These are phyloP conservation scores for Synanthedon vespiformis DNA, from an alignment of 2,888 invertebrate species.

Conservation along the genomic window DNA sequence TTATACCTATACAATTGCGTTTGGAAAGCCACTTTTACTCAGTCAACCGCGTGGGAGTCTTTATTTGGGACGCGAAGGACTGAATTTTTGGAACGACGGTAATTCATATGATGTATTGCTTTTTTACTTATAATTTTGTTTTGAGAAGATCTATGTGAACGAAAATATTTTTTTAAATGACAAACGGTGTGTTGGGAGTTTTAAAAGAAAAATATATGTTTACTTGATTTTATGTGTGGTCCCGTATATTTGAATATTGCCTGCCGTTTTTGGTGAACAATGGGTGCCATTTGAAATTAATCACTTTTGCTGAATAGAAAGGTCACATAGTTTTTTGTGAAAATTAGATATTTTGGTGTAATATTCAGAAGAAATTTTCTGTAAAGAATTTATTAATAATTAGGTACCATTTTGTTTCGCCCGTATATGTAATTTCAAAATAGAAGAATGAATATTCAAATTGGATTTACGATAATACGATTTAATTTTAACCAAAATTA, in stretches of 20 bases:
- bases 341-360: no score
- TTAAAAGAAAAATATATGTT: neutral
- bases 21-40: conserved; percentile 57
- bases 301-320: no score
- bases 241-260: neutral
- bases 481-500: no score
- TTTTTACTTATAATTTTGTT: conserved; percentile 15
- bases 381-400: no score
- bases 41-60: conserved; percentile 41
- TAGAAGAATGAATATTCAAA: no score
- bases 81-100: conserved; percentile 31
- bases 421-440: no score
- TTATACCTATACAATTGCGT: conserved; percentile 31
- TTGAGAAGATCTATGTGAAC: conserved; percentile 2
- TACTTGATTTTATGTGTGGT: neutral
- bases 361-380: no score
- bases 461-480: no score
- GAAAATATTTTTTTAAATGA: conserved; percentile 6
- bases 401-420: no score
- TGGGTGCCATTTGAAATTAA: neutral
- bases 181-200: conserved; percentile 5
- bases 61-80: conserved; percentile 40
- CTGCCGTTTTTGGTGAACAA: neutral
- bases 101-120: conserved; percentile 42
- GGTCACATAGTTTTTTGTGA: no score